Percentiles rank a stretch among this genome's conserved stretches.
phyloP scores from a whole-genome alignment of 1,140 invertebrate species.

The Triops cancriformis region DNA sequence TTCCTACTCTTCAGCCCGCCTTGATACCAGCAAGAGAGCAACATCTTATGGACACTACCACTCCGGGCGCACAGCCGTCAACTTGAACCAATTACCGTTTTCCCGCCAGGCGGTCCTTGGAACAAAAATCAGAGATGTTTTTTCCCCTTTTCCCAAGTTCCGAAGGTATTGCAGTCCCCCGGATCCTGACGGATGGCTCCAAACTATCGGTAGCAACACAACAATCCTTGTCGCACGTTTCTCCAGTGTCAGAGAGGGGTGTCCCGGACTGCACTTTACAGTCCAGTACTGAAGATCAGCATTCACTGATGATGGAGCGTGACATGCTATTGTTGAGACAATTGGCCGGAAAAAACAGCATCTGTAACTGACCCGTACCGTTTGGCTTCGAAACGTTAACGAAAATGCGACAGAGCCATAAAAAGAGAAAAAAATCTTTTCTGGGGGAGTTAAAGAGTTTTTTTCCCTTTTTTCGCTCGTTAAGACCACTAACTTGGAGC shows the following conservation, averaged over 20 bases:
- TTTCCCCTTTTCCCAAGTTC: neutral
- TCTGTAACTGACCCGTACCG: neutral
- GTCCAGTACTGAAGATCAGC: too few relatives aligned
- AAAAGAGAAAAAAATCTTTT: neutral
- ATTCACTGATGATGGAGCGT: conserved; percentile 2
- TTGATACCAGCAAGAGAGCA: too few relatives aligned
- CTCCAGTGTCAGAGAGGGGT: too few relatives aligned
- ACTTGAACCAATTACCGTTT: conserved; percentile 10
- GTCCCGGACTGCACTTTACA: too few relatives aligned
- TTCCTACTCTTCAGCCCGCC: too few relatives aligned
- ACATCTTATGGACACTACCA: too few relatives aligned
- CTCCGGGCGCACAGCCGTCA: neutral
- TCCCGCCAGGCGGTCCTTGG: neutral
- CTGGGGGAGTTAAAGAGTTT: neutral
- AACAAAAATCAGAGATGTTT: neutral
- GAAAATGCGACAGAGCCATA: neutral
- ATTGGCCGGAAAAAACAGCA: neutral
- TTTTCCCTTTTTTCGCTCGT: neutral
- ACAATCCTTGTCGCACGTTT: too few relatives aligned
- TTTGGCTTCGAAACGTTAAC: neutral
- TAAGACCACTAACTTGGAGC: neutral
- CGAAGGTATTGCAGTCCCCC: too few relatives aligned
- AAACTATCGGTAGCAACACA: neutral
- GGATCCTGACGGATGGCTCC: neutral
- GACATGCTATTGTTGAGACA: neutral